phyloP scores from a whole-genome alignment of 2,797 vertebrate genomes.

The Micrastur ruficollis region DNA sequence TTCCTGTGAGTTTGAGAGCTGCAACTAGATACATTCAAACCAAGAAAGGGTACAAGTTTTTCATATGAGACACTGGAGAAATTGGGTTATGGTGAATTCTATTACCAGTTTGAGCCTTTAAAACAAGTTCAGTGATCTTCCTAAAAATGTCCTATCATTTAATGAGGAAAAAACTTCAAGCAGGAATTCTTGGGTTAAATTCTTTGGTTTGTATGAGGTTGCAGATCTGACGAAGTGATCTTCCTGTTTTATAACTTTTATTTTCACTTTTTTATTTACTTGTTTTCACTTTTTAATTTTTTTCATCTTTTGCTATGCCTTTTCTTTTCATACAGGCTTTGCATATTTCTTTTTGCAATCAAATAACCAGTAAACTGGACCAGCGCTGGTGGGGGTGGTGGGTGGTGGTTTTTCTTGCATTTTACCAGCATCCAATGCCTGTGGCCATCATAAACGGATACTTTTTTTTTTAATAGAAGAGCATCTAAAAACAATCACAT shows the following conservation, averaged over 20 bases:
- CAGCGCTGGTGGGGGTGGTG: background rate
- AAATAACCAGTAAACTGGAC: background rate
- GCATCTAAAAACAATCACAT: background rate
- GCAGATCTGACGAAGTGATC: background rate
- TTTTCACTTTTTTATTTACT: background rate
- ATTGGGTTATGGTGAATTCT: background rate
- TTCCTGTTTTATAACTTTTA: background rate
- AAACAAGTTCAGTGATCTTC: background rate
- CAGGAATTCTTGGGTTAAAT: background rate
- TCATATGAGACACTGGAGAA: background rate
- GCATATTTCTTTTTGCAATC: background rate
- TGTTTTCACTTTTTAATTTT: background rate
- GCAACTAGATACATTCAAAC: conserved; percentile 45
- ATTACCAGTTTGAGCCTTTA: background rate
- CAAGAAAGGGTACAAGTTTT: background rate
- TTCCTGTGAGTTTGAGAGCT: conserved; percentile 20
- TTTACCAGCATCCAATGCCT: background rate
- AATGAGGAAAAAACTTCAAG: background rate
- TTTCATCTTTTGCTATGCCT: background rate
- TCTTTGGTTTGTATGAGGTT: conserved; percentile 51
- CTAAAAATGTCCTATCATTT: background rate
- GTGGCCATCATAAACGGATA: background rate
- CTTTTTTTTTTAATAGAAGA: background rate
- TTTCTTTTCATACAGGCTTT: background rate
- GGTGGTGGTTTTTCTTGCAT: background rate